These are phyloP conservation scores for Mythimna impura DNA, from an alignment of 2,888 invertebrate genomes.

Conservation along the genomic window DNA sequence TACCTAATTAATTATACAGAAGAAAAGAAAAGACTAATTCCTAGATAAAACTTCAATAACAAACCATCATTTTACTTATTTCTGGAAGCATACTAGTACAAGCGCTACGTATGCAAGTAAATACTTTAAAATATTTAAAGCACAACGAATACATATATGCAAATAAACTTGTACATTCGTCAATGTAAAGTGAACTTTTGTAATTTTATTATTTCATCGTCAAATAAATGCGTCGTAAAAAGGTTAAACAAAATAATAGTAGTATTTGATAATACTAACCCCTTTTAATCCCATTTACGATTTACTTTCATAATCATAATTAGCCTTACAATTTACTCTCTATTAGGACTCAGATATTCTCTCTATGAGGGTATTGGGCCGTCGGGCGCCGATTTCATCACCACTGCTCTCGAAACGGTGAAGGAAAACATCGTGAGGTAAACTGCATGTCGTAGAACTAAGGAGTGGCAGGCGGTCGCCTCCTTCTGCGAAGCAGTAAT, in stretches of 20 bases:
- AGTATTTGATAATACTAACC: no score
- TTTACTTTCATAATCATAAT: no score
- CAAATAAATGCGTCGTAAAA: neutral
- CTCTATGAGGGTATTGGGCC: no score
- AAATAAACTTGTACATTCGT: neutral
- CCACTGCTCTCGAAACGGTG: no score
- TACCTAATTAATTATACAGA: constrained; percentile 2
- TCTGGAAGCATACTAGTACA: neutral
- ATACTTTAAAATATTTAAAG: neutral
- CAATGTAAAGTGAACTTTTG: neutral
- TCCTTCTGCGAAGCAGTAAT: no score
- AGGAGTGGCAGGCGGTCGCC: no score
- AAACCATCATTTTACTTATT: neutral
- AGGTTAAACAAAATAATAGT: neutral
- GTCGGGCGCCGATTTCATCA: no score
- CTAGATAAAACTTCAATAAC: neutral
- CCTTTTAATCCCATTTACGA: no score
- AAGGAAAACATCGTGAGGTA: no score
- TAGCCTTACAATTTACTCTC: no score
- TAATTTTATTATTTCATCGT: neutral
- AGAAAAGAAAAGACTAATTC: constrained; percentile 9
- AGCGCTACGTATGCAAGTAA: neutral
- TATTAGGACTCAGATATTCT: no score
- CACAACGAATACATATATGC: neutral
- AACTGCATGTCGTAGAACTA: no score